Percentiles rank a stretch among this genome's conserved stretches.
Conservation (phyloP, 2,797 vertebrate genomes). For the Poeciliopsis gracilis region DNA sequence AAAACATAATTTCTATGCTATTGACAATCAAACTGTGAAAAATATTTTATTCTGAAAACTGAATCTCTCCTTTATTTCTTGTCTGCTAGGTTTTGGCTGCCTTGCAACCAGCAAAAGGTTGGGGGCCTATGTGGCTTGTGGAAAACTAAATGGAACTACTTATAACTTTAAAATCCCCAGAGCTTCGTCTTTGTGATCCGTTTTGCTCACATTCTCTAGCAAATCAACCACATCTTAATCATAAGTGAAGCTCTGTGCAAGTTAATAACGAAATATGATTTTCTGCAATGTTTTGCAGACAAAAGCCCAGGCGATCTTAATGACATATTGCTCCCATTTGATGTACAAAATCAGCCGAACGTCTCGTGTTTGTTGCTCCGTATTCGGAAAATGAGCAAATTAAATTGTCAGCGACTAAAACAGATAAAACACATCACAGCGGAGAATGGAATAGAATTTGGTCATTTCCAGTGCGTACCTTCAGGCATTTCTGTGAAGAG, state of each 20-base stretch:
- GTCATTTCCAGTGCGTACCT: conserved; percentile 28
- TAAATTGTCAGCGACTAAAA: conserved; percentile 1
- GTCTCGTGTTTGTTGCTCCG: not conserved
- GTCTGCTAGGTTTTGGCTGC: not conserved
- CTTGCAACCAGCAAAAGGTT: not conserved
- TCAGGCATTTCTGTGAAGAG: conserved; percentile 27
- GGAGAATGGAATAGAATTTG: conserved; percentile 12
- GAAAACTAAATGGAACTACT: not conserved
- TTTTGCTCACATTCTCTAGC: not conserved
- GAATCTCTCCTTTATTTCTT: not conserved
- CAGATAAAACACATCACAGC: conserved; percentile 5
- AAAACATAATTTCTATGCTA: not conserved
- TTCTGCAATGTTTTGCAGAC: not conserved
- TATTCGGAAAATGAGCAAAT: conserved; percentile 8
- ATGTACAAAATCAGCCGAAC: not conserved
- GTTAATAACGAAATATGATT: not conserved
- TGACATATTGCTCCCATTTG: not conserved
- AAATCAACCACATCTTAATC: not conserved
- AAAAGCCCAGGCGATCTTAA: not conserved
- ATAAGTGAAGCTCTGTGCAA: not conserved
- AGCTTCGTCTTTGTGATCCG: not conserved
- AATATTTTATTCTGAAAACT: not conserved
- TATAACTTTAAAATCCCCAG: no score
- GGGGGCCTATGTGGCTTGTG: not conserved
- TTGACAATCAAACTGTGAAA: not conserved